Evolutionary conservation across 2,113 vertebrate species (phyloP), one percentile per base, ranked within the genome.

Genomic region (Myrmecophaga tridactyla): DNA sequence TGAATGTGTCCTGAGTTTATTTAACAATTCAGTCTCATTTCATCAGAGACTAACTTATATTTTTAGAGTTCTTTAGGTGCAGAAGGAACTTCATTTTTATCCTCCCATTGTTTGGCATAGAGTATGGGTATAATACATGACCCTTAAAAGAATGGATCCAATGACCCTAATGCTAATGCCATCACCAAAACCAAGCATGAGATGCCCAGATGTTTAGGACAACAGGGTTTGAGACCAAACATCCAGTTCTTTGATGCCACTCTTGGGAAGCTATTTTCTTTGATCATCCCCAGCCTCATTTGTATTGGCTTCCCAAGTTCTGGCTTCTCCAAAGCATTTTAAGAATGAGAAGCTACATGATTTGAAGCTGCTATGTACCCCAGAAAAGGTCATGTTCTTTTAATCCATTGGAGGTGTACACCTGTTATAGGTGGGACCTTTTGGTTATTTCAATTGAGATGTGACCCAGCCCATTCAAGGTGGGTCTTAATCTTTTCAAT

Each of bases 291-390:
- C 12, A 53, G 11, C 62, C 21, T 92, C 46, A 11, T 23, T 86
- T 81, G 36, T 17, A 17, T 17, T 93, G 92, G 36, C 39, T 82
- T 78, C 39, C 48, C 60, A 94, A 51, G 25, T 70, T 91, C 75
- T 80, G 58, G 60, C 41, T 96, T 95, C 92, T 94, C 36, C 60
- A 93, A 96, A 90, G 29, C 70, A 96, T 97, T 92, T 95, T 53
- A 94, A 95, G 73, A 96, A 94, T 92, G 39, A 96, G n/a, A n/a
- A n/a, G n/a, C n/a, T n/a, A n/a, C n/a, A n/a, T n/a, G n/a, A n/a
- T n/a, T n/a, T n/a, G n/a, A n/a, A n/a, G n/a, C n/a, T n/a, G n/a
- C n/a, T n/a, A n/a, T n/a, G n/a, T n/a, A n/a, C n/a, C n/a, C n/a
- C n/a, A n/a, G n/a, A n/a, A n/a, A n/a, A n/a, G n/a, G n/a, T n/a